A percentile compares a stretch with the other conserved stretches of the same genome.
Conservation (phyloP, 2,888 invertebrate species). For the Dyspetes luteomarginatus region DNA sequence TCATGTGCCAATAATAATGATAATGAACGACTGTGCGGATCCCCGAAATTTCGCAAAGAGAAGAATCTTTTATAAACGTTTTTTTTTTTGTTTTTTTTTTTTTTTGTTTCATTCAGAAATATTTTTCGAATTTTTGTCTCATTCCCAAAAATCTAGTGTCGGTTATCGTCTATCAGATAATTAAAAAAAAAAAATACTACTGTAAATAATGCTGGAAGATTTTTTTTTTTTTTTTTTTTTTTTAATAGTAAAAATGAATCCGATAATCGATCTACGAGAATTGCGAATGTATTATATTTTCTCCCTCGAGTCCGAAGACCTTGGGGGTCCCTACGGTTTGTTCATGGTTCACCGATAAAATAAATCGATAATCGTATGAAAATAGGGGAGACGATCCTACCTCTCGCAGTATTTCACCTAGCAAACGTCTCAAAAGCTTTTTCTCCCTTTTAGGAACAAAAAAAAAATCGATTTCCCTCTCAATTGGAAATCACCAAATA, state of each 20-base stretch:
- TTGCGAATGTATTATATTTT: not conserved
- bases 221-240: not conserved
- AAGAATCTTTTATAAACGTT: constrained; percentile 34
- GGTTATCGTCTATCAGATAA: no score
- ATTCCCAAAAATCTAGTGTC: no score
- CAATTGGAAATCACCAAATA: no score
- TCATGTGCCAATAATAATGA: constrained; percentile 15
- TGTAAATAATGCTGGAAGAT: no score
- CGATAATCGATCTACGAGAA: not conserved
- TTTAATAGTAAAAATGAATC: not conserved
- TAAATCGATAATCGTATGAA: constrained; percentile 56
- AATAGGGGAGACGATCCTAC: not conserved
- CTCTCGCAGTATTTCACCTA: no score
- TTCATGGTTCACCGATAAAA: constrained; percentile 60
- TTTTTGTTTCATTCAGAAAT: not conserved
- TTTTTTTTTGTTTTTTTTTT: constrained; percentile 38
- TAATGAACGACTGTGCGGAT: not conserved
- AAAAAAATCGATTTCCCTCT: no score
- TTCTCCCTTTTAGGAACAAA: no score
- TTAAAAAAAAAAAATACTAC: no score
- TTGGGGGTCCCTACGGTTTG: not conserved
- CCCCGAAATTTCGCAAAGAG: constrained; percentile 46
- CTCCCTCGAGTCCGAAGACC: not conserved
- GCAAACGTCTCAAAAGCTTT: no score
- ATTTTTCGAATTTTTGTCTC: constrained; percentile 6